Evolutionary conservation across 2,113 vertebrate genomes (phyloP).

Genomic region (Trogon melanurus): DNA sequence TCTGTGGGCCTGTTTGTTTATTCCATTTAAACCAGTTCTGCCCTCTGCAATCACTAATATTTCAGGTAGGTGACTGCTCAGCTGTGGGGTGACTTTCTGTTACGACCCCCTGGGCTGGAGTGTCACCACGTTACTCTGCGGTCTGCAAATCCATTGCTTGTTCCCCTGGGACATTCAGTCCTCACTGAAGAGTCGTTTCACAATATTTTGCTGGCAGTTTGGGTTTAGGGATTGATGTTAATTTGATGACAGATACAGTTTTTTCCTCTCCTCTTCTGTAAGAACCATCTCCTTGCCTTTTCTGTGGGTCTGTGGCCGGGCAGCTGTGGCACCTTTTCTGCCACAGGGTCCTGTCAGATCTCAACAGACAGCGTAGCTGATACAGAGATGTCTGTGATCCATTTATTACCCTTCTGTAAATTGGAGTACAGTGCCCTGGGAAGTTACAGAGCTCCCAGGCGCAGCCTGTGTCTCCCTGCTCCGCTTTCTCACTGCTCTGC

Average conservation of each 20-base stretch:
- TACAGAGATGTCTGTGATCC: background rate
- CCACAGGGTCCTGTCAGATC: conserved; percentile 16
- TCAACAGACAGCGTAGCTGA: conserved; percentile 3
- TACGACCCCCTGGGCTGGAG: background rate
- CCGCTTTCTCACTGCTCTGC: background rate
- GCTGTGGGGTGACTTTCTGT: background rate
- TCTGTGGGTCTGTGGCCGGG: background rate
- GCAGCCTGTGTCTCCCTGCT: background rate
- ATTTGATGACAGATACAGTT: background rate
- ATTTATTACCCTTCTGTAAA: conserved; percentile 40
- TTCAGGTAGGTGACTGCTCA: background rate
- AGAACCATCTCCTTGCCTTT: background rate
- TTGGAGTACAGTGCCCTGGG: background rate
- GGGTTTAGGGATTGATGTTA: background rate
- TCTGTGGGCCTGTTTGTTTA: background rate
- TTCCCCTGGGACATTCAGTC: background rate
- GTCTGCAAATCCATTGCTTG: background rate
- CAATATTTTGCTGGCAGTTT: background rate
- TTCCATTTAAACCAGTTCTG: background rate
- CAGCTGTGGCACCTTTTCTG: background rate
- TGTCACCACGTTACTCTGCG: background rate
- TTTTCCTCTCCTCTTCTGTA: background rate
- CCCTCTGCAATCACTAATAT: background rate
- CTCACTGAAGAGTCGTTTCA: background rate
- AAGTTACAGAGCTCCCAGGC: background rate